Evolutionary conservation across 2,113 vertebrate genomes (phyloP), one percentile per base, ranked within the genome.

Genomic region (Daubentonia madagascariensis): DNA sequence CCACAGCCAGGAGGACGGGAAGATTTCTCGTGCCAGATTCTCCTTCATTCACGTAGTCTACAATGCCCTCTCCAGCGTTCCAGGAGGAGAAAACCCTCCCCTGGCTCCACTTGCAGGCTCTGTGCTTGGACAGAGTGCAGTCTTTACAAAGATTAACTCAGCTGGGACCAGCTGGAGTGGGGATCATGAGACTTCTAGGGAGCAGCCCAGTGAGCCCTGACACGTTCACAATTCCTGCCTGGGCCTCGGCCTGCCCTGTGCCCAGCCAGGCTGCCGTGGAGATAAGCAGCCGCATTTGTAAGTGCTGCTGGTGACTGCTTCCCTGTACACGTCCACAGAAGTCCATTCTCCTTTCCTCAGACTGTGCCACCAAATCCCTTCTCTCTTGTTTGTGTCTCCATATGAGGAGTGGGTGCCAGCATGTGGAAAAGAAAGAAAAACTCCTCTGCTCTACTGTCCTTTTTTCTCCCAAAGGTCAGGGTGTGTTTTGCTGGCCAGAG

Each of bases 1-100:
- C 85, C 75, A 18, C 65, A 97, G 85, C 95, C 89, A 92, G 97
- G 81, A 96, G 85, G 75, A 88, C 63, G n/a, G 87, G 50, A 88
- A 79, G 91, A 68, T 35, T 59, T 78, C 88, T 89, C 1, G 50
- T 92, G 81, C 96, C 97, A 97, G 96, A 85, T 68, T 93, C 54
- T 43, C 84, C 90, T 95, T 48, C 86, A 57, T 70, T 83, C 89
- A 61, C 52, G 0, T 23, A 23, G 23, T 54, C 73, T 61, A 18
- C 79, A 85, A 83, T 65, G 81, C 73, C 85, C 93, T 89, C 94
- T 92, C 96, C 94, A 83, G 12, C 10, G 7, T 35, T 37, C 7
- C 5, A 3, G 65, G n/a, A 86, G 52, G 59, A 59, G 91, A 89
- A 83, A 40, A 48, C 40, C 22, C 37, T 75, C 67, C 22, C 43